phyloP scores from a whole-genome alignment of 92 coral and sea anemone species.

The Diadumene lineata region DNA sequence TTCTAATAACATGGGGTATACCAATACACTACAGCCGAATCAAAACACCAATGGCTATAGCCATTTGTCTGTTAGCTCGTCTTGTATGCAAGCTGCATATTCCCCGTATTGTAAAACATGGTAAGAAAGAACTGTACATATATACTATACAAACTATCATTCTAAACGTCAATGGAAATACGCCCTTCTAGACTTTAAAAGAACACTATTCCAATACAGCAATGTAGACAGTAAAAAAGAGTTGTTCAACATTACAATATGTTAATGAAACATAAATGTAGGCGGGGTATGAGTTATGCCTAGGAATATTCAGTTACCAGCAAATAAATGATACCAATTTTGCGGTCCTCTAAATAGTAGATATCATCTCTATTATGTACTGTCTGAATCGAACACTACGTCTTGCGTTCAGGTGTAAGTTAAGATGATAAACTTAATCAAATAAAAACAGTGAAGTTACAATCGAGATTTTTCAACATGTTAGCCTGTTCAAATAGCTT shows the following conservation, averaged over 20 bases:
- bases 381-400: constrained; percentile 14
- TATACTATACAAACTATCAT: too few species aligned
- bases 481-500: constrained; percentile 18
- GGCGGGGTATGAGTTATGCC: constrained; percentile 36
- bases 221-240: constrained; percentile 12
- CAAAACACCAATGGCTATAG: constrained; percentile 69
- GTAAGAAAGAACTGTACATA: constrained; percentile 47
- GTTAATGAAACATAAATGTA: constrained; percentile 12
- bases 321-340: constrained; percentile 41
- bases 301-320: constrained; percentile 12
- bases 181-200: constrained; percentile 19
- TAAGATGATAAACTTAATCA: constrained; percentile 32
- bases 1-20: constrained; percentile 56
- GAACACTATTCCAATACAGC: constrained; percentile 29
- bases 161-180: constrained; percentile 11
- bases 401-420: constrained; percentile 21
- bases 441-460: background rate
- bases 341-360: constrained; percentile 21
- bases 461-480: constrained; percentile 25
- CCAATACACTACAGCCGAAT: constrained; percentile 57
- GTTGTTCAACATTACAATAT: constrained; percentile 15
- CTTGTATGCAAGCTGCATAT: constrained; percentile 69
- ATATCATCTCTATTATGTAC: constrained; percentile 24
- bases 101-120: constrained; percentile 65
- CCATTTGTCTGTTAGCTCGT: constrained; percentile 65